Base-by-base conservation (phyloP, 2,888 invertebrate species). In the Pyrrhia umbra region DNA sequence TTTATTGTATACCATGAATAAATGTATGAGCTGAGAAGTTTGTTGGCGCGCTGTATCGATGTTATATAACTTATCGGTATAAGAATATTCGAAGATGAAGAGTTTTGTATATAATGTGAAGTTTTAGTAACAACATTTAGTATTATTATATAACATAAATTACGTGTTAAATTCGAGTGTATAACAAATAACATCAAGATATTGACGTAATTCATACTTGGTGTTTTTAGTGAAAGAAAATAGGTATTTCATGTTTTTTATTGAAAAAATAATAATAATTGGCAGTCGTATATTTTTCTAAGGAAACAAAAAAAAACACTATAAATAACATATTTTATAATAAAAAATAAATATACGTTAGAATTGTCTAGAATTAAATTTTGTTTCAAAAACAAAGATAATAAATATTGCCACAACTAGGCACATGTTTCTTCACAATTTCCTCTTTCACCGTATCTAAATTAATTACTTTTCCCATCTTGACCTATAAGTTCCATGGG, bases 1-100 rank as follows among this genome's bases (percentile, higher is more conserved):
- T 75, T 70, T 68, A 61, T 75, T 61, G 50, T 20, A 2, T 0
- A 6, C 18, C 42, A 75, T 70, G 69, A 75, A 70, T 70, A 60
- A 42, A 70, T 70, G 75, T 51, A 70, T 70, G 60, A 70, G 30
- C 30, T 0, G 18, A 13, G 15, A 75, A 75, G 37, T 70, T 70
- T 25, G n/a, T 20, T 37, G 58, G 52, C 69, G 50, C 68, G 42
- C 62, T 25, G 54, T 70, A 70, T 59, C 55, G 69, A 46, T 39
- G 18, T 72, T 8, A 37, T 25, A 23, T 25, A 67, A 46, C 9
- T 42, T 51, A 42, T 47, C 27, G 50, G 13, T 18, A 16, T n/a
- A 56, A 18, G 40, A 52, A 27, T 67, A 56, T 49, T 15, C 6
- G 16, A 23, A 47, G 34, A 30, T 39, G 40, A 66, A 67, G 37